A percentile compares a stretch with the other conserved stretches of the same genome.
phyloP scores from a whole-genome alignment of 2,113 vertebrate genomes.

The Oryctolagus cuniculus region mOryCun1.1 NC_091433.1:138397001-138397500 shows the following conservation, averaged over 20 bases:
- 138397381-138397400: neutral
- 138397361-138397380: neutral
- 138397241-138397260: conserved; percentile 87
- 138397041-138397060: neutral
- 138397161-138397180: neutral
- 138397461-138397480: neutral
- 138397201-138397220: neutral
- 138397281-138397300: neutral
- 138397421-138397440: neutral
- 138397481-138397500: neutral
- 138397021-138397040: neutral
- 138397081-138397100: neutral
- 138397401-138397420: neutral
- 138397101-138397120: conserved; percentile 36
- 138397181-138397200: neutral
- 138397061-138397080: conserved; percentile 15
- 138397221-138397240: conserved; percentile 84
- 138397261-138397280: neutral
- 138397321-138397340: neutral
- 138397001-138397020: neutral
- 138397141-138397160: conserved; percentile 47
- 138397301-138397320: neutral
- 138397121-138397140: conserved; percentile 35
- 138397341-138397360: neutral
- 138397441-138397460: neutral